A percentile compares a stretch with the other conserved stretches of the same genome.
phyloP scores from a whole-genome alignment of 2,888 invertebrate species.

The Psococerastis gibbosa region DNA sequence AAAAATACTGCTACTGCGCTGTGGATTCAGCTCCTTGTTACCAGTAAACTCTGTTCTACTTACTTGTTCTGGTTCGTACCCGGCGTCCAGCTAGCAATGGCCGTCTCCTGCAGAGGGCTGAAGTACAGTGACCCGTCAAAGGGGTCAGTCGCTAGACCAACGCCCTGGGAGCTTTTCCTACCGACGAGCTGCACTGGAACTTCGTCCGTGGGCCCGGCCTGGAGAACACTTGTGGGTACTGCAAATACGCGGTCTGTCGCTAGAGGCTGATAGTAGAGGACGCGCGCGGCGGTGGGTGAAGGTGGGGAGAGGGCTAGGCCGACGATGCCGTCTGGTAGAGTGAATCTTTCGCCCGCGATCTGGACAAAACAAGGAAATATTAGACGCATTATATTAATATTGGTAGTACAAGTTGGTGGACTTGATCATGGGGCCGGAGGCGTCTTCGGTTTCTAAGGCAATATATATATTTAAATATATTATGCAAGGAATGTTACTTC shows the following conservation, averaged over 20 bases:
- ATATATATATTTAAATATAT: no score
- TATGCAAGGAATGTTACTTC: no score
- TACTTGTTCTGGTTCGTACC: constrained; percentile 50
- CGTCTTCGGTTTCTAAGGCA: no score
- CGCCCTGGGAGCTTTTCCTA: constrained; percentile 66
- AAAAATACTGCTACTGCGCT: no score
- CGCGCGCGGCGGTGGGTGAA: constrained; percentile 27
- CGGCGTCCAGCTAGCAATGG: constrained; percentile 64
- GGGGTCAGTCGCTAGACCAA: constrained; percentile 51
- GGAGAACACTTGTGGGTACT: constrained; percentile 50
- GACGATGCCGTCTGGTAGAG: constrained; percentile 54
- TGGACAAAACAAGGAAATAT: constrained; percentile 19
- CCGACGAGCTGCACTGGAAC: constrained; percentile 60
- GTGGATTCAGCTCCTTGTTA: no score
- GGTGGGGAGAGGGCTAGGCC: constrained; percentile 48
- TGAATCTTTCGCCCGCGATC: constrained; percentile 46
- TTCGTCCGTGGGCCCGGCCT: constrained; percentile 47
- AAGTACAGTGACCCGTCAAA: constrained; percentile 55
- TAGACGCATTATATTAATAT: no score
- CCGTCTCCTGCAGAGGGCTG: constrained; percentile 61
- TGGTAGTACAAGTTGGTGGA: no score
- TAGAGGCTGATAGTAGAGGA: constrained; percentile 50
- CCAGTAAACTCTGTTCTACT: constrained; percentile 17
- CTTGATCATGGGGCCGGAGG: no score
- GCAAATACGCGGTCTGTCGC: constrained; percentile 61